Percentiles rank a stretch among this genome's conserved stretches.
Conservation (phyloP, 2,797 vertebrate species). For the Pterois miles region DNA sequence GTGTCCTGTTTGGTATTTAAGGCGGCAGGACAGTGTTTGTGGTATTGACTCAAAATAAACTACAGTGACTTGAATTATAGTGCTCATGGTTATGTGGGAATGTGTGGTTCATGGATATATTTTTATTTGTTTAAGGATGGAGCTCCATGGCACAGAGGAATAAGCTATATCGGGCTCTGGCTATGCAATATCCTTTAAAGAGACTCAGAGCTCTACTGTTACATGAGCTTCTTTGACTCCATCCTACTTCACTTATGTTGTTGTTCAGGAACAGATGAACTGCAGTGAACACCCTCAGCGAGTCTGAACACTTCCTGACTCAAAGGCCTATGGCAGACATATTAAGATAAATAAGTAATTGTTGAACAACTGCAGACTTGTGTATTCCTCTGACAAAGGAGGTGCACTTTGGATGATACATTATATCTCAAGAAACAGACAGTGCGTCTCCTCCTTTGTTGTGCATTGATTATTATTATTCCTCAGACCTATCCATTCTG, state of each 20-base stretch:
- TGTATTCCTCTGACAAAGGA: conserved; percentile 66
- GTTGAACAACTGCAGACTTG: conserved; percentile 63
- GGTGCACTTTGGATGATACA: conserved; percentile 72
- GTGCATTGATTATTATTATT: conserved; percentile 59
- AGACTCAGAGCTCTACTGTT: background rate
- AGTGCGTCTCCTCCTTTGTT: conserved; percentile 65
- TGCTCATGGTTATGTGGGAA: background rate
- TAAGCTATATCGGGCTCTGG: background rate
- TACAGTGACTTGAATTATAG: background rate
- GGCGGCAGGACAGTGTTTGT: background rate
- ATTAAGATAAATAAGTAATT: conserved; percentile 73
- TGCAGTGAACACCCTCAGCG: conserved; percentile 47
- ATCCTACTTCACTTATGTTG: conserved; percentile 11
- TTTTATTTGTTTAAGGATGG: background rate
- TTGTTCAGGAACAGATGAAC: conserved; percentile 54
- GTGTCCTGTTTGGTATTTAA: background rate
- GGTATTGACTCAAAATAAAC: background rate
- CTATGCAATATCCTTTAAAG: background rate
- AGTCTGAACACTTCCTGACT: conserved; percentile 65
- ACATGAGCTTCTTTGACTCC: conserved; percentile 6
- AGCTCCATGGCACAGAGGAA: background rate
- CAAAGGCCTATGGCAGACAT: conserved; percentile 58
- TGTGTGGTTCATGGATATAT: background rate
- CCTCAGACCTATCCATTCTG: conserved; percentile 46
- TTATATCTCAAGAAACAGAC: conserved; percentile 64